Percentiles rank a stretch among this genome's conserved stretches.
Evolutionary conservation across 1,140 invertebrate genomes (phyloP).

Genomic region (Drosophila pectinifera): DNA sequence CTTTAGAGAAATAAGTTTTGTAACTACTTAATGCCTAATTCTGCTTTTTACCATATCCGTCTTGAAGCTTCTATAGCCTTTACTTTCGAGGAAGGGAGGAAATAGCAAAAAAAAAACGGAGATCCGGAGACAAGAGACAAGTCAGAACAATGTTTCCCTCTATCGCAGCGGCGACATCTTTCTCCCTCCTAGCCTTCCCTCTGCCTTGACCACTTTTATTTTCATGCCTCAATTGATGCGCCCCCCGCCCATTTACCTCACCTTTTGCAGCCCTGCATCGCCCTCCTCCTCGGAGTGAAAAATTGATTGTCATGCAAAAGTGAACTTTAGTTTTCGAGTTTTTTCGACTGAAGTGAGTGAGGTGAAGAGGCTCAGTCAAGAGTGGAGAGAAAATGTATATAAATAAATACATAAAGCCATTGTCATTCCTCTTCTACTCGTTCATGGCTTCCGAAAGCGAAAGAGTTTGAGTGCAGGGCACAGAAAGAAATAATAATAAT

Average conservation of each 20-base stretch:
- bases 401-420: slow-evolving; percentile 61
- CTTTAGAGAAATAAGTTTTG: not conserved
- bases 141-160: slow-evolving; percentile 44
- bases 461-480: slow-evolving; percentile 22
- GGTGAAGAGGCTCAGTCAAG: slow-evolving; percentile 66
- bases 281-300: slow-evolving; percentile 40
- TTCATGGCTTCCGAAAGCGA: slow-evolving; percentile 38
- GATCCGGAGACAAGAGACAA: slow-evolving; percentile 55
- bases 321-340: slow-evolving; percentile 71
- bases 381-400: slow-evolving; percentile 53
- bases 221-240: slow-evolving; percentile 81
- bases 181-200: not conserved
- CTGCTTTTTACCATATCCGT: too few species aligned
- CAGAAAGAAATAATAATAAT: slow-evolving; percentile 6
- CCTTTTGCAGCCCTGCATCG: not conserved
- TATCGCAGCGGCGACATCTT: slow-evolving; percentile 30
- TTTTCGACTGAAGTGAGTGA: slow-evolving; percentile 55
- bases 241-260: slow-evolving; percentile 30
- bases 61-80: too few species aligned
- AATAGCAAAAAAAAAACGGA: slow-evolving; percentile 43
- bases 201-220: slow-evolving; percentile 77
- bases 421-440: slow-evolving; percentile 45
- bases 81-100: slow-evolving; percentile 18
- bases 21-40: too few species aligned
- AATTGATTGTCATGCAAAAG: slow-evolving; percentile 81